Conservation (phyloP, 2,888 invertebrate genomes). For the Diplazon laetatorius region DNA sequence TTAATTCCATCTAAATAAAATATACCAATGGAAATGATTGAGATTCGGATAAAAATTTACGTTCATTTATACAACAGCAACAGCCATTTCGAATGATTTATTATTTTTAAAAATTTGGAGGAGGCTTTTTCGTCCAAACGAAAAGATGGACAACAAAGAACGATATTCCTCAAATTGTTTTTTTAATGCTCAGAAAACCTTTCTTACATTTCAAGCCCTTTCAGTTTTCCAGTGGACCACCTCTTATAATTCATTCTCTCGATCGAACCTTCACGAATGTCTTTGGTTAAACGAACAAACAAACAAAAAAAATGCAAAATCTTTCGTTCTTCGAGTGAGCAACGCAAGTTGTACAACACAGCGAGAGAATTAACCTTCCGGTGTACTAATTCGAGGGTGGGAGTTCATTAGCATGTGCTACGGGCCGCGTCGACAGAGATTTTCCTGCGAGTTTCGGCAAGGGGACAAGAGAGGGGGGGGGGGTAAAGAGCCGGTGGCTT, state of each 20-base stretch:
- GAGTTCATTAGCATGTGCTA: slow-evolving; percentile 70
- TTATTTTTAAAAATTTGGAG: too few relatives aligned
- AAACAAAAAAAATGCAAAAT: too few relatives aligned
- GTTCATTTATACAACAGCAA: not conserved
- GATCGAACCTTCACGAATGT: too few relatives aligned
- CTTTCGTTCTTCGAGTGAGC: not conserved
- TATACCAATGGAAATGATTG: not conserved
- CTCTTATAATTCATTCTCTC: too few relatives aligned
- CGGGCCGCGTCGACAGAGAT: slow-evolving; percentile 61
- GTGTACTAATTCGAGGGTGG: slow-evolving; percentile 67
- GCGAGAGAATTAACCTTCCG: slow-evolving; percentile 55
- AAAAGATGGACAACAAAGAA: too few relatives aligned
- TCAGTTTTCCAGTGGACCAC: too few relatives aligned
- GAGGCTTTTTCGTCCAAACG: too few relatives aligned
- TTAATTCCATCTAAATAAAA: slow-evolving; percentile 15
- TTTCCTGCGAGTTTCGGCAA: slow-evolving; percentile 64
- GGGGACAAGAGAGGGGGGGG: not conserved
- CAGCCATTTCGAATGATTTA: not conserved
- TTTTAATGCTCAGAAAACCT: too few relatives aligned
- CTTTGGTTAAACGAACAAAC: too few relatives aligned
- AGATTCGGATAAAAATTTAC: not conserved
- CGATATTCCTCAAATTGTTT: too few relatives aligned
- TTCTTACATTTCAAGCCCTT: too few relatives aligned
- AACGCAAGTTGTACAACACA: slow-evolving; percentile 26
- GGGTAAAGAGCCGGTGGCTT: too few relatives aligned